Evolutionary conservation across 2,888 invertebrate species (phyloP).

Genomic region (Habrosyne pyritoides): DNA sequence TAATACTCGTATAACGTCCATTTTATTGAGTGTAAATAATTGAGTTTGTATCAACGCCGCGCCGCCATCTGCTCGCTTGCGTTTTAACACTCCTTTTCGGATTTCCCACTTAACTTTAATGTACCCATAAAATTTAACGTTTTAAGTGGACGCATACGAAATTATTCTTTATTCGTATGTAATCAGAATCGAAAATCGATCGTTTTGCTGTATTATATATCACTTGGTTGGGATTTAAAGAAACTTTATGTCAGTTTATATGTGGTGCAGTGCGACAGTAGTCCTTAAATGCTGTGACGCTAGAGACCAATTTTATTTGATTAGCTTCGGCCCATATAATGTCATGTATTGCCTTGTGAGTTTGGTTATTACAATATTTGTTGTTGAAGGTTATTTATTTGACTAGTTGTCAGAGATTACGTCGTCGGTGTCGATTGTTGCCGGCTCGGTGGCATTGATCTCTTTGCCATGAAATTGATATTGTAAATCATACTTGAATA

Average conservation of each 20-base stretch:
- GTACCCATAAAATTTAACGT: slow-evolving; percentile 77
- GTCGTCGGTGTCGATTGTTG: slow-evolving; percentile 53
- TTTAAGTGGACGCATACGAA: slow-evolving; percentile 38
- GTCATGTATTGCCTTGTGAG: slow-evolving; percentile 42
- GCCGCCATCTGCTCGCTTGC: slow-evolving; percentile 73
- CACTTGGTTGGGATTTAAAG: slow-evolving; percentile 62
- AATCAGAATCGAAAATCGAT: slow-evolving; percentile 47
- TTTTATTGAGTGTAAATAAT: slow-evolving; percentile 84
- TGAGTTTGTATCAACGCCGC: slow-evolving; percentile 78
- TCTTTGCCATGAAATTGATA: slow-evolving; percentile 46
- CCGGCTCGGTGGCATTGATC: slow-evolving; percentile 60
- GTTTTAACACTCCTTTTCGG: slow-evolving; percentile 78
- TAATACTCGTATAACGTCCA: slow-evolving; percentile 80
- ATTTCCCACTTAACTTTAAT: slow-evolving; percentile 83
- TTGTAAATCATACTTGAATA: slow-evolving; percentile 52
- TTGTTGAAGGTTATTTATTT: slow-evolving; percentile 76
- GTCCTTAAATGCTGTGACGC: slow-evolving; percentile 44
- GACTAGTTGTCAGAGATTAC: slow-evolving; percentile 62
- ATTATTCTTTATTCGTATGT: slow-evolving; percentile 43
- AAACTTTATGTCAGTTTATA: slow-evolving; percentile 54
- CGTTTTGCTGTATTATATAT: slow-evolving; percentile 51
- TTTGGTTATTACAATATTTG: slow-evolving; percentile 78
- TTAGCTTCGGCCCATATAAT: slow-evolving; percentile 35
- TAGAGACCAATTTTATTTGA: slow-evolving; percentile 57
- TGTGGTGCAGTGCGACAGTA: slow-evolving; percentile 49